Percentiles rank a stretch among this genome's conserved stretches.
Evolutionary conservation across 2,797 vertebrate species (phyloP).

Genomic region (Artibeus lituratus): DNA sequence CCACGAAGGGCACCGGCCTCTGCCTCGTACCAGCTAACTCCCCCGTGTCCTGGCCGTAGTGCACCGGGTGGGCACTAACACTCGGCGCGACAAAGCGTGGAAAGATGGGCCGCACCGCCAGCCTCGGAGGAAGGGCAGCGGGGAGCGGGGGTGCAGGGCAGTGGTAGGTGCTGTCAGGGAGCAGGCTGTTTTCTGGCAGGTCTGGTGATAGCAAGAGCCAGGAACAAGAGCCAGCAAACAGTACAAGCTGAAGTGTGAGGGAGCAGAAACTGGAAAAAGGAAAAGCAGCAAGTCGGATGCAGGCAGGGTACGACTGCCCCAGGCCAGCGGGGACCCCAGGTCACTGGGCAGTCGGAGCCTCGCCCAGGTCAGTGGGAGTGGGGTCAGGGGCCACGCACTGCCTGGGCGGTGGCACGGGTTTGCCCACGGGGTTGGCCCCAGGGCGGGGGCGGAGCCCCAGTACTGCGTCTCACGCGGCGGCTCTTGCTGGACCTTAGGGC

Average conservation of each 20-base stretch:
- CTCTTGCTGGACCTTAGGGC: background rate
- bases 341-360: background rate
- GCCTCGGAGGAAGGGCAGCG: background rate
- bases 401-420: fast-evolving
- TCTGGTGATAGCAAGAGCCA: background rate
- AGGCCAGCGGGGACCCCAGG: fast-evolving
- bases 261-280: background rate
- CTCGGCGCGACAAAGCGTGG: background rate
- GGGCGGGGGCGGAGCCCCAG: background rate
- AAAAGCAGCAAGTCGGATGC: background rate
- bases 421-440: background rate
- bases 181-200: background rate
- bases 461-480: background rate
- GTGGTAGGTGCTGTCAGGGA: background rate
- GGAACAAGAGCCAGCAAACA: background rate
- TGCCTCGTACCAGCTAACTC: background rate
- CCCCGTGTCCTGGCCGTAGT: background rate
- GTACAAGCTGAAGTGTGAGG: background rate
- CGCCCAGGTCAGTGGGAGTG: background rate
- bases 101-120: background rate
- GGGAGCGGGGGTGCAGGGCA: background rate
- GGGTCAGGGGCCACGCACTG: background rate
- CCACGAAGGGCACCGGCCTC: fast-evolving
- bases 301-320: fast-evolving
- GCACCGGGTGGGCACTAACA: background rate